Percentiles rank a stretch among this genome's conserved stretches.
These are phyloP conservation scores for Forbesichthys papilliferus DNA, from an alignment of 2,113 vertebrate species.

Conservation along the genomic window DNA sequence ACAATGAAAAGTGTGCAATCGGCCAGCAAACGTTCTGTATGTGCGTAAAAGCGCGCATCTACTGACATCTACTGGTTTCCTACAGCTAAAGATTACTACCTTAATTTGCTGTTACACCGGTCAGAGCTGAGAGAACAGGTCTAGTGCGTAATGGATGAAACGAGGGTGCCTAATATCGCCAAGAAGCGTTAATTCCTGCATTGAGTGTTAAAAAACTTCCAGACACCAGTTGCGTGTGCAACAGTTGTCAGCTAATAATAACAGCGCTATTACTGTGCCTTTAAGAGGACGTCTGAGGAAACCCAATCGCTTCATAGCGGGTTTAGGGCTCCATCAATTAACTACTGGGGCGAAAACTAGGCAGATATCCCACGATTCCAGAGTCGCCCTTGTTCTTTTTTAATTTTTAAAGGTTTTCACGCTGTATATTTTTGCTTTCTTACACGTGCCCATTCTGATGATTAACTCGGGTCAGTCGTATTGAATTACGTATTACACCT, in stretches of 20 bases:
- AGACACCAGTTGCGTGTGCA: slow-evolving; percentile 41
- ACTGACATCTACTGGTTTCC: slow-evolving; percentile 13
- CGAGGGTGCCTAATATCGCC: no score
- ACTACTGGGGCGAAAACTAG: slow-evolving; percentile 17
- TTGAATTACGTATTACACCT: slow-evolving; percentile 60
- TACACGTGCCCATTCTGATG: neutral
- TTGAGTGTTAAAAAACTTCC: neutral
- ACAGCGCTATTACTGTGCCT: slow-evolving; percentile 62
- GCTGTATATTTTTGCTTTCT: neutral
- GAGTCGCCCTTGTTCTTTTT: neutral
- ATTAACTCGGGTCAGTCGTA: slow-evolving; percentile 12
- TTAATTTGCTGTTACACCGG: neutral
- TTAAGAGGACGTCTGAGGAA: slow-evolving; percentile 68
- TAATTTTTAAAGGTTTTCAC: slow-evolving; percentile 1
- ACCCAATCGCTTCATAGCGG: slow-evolving; percentile 50
- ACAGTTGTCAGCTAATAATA: slow-evolving; percentile 71
- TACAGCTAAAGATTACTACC: neutral
- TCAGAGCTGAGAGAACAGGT: neutral
- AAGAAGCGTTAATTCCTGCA: neutral
- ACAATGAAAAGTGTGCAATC: no score
- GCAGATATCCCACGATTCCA: neutral
- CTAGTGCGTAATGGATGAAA: no score
- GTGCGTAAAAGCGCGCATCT: neutral
- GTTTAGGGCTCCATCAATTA: slow-evolving; percentile 49
- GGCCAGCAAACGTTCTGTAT: neutral